A percentile compares a stretch with the other conserved stretches of the same genome.
These are phyloP conservation scores for Phasia obesa DNA, from an alignment of 2,888 invertebrate genomes.

Conservation along the genomic window DNA sequence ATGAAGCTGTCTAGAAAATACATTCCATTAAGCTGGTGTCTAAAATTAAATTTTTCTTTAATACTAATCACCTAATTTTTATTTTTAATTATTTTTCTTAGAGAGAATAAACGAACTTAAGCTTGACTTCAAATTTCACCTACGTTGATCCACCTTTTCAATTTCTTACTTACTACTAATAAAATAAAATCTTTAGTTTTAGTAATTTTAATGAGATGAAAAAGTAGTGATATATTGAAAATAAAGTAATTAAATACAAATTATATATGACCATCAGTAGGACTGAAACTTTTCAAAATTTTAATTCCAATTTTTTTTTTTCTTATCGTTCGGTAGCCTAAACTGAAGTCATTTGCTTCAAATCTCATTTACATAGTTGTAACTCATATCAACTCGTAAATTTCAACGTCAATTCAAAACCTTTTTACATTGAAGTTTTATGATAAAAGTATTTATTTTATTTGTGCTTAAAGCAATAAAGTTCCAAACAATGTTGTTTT, in stretches of 20 bases:
- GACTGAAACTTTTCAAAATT: not conserved
- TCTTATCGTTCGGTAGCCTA: slow-evolving; percentile 16
- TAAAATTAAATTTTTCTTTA: no score
- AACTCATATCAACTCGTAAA: slow-evolving; percentile 16
- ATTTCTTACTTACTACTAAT: no score
- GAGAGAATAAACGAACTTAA: no score
- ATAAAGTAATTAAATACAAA: not conserved
- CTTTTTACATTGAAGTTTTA: not conserved
- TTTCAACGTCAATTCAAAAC: not conserved
- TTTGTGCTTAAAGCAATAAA: not conserved
- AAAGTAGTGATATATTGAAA: not conserved
- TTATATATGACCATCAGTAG: slow-evolving; percentile 10
- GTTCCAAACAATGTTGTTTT: not conserved
- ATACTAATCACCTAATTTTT: no score
- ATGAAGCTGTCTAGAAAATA: no score
- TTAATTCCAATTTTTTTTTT: not conserved
- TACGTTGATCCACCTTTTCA: no score
- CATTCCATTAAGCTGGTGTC: no score
- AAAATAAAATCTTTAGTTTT: no score
- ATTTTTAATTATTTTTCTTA: no score
- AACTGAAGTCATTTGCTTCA: slow-evolving; percentile 1
- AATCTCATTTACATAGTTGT: slow-evolving; percentile 21
- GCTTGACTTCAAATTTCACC: no score
- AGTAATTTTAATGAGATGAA: not conserved
- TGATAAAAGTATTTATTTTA: not conserved